phyloP scores from a whole-genome alignment of 2,888 invertebrate species.

The Drosophila hamatofila region DNA sequence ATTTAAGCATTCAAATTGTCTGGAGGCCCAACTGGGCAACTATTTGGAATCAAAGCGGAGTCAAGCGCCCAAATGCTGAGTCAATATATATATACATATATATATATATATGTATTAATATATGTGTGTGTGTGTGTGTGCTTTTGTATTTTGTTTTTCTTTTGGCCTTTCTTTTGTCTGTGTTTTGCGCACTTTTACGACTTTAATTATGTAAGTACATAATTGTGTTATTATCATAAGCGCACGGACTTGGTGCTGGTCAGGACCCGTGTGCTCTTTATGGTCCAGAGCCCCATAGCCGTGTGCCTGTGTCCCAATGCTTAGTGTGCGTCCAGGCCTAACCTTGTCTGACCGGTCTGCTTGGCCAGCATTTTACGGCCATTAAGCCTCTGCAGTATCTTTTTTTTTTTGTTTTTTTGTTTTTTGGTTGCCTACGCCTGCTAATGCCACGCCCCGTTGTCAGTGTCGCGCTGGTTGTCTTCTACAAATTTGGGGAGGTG shows the following conservation, averaged over 20 bases:
- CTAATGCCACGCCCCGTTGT: constrained; percentile 29
- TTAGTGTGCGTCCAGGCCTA: constrained; percentile 40
- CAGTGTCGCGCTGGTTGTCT: constrained; percentile 1
- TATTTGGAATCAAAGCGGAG: constrained; percentile 26
- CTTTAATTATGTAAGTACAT: constrained; percentile 79
- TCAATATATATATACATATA: constrained; percentile 10
- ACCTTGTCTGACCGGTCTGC: constrained; percentile 66
- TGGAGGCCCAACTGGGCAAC: background rate
- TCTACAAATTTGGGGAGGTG: constrained; percentile 21
- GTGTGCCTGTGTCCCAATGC: constrained; percentile 15
- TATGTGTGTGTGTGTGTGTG: constrained; percentile 12
- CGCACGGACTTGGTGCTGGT: constrained; percentile 42
- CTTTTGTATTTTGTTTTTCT: background rate
- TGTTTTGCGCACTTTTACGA: constrained; percentile 73
- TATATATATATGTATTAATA: background rate
- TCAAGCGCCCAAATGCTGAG: constrained; percentile 15
- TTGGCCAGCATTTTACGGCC: constrained; percentile 74
- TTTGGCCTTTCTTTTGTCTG: constrained; percentile 29
- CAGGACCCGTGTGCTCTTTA: constrained; percentile 29
- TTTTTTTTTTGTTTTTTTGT: constrained; percentile 11
- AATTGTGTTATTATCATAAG: constrained; percentile 79
- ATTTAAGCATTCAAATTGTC: constrained; percentile 3
- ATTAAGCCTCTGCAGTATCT: constrained; percentile 67
- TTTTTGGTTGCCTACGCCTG: constrained; percentile 31
- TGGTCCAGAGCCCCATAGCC: constrained; percentile 1